phyloP scores from a whole-genome alignment of 2,797 vertebrate species.

The Psittacula echo region DNA sequence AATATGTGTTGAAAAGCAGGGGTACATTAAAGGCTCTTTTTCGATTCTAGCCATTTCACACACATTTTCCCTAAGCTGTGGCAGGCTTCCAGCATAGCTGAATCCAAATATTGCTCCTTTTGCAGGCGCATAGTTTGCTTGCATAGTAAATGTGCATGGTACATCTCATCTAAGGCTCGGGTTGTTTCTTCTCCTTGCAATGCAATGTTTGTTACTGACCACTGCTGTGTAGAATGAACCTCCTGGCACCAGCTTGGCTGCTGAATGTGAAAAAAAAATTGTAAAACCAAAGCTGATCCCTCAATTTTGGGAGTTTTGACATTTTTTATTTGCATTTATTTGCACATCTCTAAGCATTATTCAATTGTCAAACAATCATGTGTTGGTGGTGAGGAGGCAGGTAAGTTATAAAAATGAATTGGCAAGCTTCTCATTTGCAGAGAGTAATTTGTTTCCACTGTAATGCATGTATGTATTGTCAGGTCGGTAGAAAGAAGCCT shows the following conservation, averaged over 20 bases:
- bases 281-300: neutral
- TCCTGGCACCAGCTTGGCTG: neutral
- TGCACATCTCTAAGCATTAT: neutral
- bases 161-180: neutral
- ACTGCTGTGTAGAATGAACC: neutral
- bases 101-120: neutral
- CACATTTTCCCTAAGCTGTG: conserved; percentile 6
- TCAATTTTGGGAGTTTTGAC: neutral
- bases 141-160: neutral
- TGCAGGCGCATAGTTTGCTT: neutral
- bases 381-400: neutral
- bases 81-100: conserved; percentile 14
- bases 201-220: neutral
- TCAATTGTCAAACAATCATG: conserved; percentile 1
- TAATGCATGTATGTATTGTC: neutral
- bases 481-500: neutral
- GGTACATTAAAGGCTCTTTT: conserved; percentile 34
- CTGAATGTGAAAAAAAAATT: neutral
- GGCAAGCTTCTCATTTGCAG: conserved; percentile 2
- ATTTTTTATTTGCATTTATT: conserved; percentile 10
- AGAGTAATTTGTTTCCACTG: neutral
- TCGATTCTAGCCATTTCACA: conserved; percentile 33
- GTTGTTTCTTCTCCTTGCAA: neutral
- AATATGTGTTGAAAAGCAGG: conserved; percentile 8
- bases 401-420: neutral